Base-by-base conservation (phyloP, 2,113 vertebrate species). In the Isurus oxyrinchus region DNA sequence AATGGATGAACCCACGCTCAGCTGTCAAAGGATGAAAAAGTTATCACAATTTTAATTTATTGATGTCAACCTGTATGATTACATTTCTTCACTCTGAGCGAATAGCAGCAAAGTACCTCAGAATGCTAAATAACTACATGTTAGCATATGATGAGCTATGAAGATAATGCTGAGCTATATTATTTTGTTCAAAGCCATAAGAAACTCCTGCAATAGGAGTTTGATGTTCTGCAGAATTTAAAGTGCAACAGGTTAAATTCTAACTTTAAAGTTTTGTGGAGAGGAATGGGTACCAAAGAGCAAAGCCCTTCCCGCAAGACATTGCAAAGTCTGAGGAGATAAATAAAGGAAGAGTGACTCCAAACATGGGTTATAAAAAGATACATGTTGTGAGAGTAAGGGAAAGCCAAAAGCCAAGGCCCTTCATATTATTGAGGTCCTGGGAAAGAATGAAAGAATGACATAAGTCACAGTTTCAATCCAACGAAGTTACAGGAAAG, bases 31-130 rank as follows among this genome's bases (percentile, higher is more conserved):
- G 94, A 95, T 95, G 94, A 95, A 95, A 95, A 95, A 95, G 94
- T 95, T 95, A 95, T 95, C 94, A 95, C 94, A 72, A 72, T 95
- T 95, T 95, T 95, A 95, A 95, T 95, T 95, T 69, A 95, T 95
- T 10, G 66, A 69, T 72, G 94, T 53, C 66, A 69, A 95, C 40
- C 63, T 72, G 66, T 72, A 44, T 27, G 49, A 72, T 44, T 95
- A 95, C 44, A 76, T 95, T 95, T 95, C 94, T 95, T 72, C 94
- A 95, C 93, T 95, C 44, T 35, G 53, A 95, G 94, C 76, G 67
- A 55, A 53, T 35, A 72, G 14, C 94, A 72, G 94, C 67, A 53
- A 76, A 72, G 67, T 55, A 53, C 67, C 49, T 31, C 40, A 19
- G 67, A 40, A 27, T 53, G 67, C 27, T 55, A 35, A 72, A 95